Conservation (phyloP, 2,888 invertebrate species). For the Pimpla rufipes region DNA sequence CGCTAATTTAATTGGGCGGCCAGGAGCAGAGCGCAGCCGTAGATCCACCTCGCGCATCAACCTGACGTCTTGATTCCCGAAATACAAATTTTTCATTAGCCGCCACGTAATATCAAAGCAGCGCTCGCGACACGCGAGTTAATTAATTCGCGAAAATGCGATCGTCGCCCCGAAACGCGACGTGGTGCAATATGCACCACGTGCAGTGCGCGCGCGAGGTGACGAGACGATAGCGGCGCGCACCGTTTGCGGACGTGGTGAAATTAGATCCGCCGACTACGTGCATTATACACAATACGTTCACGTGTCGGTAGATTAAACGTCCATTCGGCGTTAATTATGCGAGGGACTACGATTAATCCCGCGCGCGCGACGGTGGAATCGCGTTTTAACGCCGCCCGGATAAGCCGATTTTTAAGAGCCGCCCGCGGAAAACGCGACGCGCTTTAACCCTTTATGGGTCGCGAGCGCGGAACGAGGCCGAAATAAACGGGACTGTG, state of each 20-base stretch:
- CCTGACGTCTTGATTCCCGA: too few relatives aligned
- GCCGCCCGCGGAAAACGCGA: too few relatives aligned
- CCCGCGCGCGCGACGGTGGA: not conserved
- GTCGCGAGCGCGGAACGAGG: too few relatives aligned
- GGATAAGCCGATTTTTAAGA: too few relatives aligned
- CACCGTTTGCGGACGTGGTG: not conserved
- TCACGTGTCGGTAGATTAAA: not conserved
- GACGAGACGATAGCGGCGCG: not conserved
- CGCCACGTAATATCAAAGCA: not conserved
- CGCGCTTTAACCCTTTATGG: too few relatives aligned
- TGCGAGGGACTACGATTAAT: not conserved
- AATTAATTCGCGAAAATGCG: conserved; percentile 15
- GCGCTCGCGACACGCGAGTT: not conserved
- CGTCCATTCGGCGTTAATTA: not conserved
- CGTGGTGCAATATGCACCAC: conserved; percentile 13
- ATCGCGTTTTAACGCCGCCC: not conserved
- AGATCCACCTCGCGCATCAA: too few relatives aligned
- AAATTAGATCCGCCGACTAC: not conserved
- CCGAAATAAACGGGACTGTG: too few relatives aligned
- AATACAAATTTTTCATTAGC: not conserved
- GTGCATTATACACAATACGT: not conserved
- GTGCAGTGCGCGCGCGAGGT: not conserved
- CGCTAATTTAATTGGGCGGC: too few relatives aligned
- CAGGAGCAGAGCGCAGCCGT: too few relatives aligned
- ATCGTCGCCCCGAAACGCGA: conserved; percentile 19